Evolutionary conservation across 2,797 vertebrate species (phyloP).

Genomic region (Sparus aurata): DNA sequence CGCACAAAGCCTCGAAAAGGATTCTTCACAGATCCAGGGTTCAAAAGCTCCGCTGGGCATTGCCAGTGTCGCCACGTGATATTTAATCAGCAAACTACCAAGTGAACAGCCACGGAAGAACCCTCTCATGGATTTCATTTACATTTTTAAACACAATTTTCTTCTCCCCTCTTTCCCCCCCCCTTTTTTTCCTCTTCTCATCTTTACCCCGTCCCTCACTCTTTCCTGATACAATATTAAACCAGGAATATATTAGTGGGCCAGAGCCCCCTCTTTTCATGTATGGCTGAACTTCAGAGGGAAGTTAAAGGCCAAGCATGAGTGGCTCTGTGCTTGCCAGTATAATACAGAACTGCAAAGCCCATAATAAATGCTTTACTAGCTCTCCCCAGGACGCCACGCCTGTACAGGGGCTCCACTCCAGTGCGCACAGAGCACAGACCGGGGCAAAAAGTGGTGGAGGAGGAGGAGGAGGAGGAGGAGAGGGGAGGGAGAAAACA

Average conservation of each 20-base stretch:
- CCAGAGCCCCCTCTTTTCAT: slow-evolving; percentile 80
- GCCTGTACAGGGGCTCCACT: slow-evolving; percentile 85
- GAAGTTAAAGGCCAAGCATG: slow-evolving; percentile 97
- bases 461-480: slow-evolving; percentile 26
- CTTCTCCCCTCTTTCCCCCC: slow-evolving; percentile 5
- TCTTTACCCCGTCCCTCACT: slow-evolving; percentile 54
- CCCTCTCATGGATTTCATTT: slow-evolving; percentile 72
- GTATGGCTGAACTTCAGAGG: slow-evolving; percentile 94
- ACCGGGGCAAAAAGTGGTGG: slow-evolving; percentile 67
- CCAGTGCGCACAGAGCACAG: slow-evolving; percentile 64
- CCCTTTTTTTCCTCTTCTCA: slow-evolving; percentile 5
- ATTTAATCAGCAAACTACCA: slow-evolving; percentile 78
- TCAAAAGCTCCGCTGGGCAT: slow-evolving; percentile 84
- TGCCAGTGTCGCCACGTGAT: slow-evolving; percentile 77
- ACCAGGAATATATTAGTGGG: slow-evolving; percentile 83
- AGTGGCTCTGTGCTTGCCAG: slow-evolving; percentile 93
- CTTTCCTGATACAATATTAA: slow-evolving; percentile 82
- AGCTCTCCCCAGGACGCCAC: slow-evolving; percentile 91
- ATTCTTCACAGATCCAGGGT: slow-evolving; percentile 83
- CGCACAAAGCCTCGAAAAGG: slow-evolving; percentile 84
- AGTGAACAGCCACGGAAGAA: slow-evolving; percentile 49
- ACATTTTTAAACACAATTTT: slow-evolving; percentile 73
- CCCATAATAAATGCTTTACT: slow-evolving; percentile 97
- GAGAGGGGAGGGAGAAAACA: slow-evolving; percentile 50
- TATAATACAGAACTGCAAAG: slow-evolving; percentile 96